Conservation (phyloP, 2,888 invertebrate species). For the Panzeria rudis region DNA sequence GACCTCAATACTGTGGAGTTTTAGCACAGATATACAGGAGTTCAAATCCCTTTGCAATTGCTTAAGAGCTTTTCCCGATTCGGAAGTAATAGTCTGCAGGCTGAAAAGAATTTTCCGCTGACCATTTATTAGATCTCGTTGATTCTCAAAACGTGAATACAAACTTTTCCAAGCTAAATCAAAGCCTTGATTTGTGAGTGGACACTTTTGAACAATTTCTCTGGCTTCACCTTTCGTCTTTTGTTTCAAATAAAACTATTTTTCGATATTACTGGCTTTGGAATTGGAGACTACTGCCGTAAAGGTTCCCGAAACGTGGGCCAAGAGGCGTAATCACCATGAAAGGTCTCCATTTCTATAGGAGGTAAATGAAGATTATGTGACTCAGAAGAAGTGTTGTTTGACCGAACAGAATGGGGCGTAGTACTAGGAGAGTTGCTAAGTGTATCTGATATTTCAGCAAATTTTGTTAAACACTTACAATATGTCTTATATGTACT, state of each 20-base stretch:
- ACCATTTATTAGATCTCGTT: conserved; percentile 30
- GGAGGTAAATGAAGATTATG: neutral
- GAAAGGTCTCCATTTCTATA: neutral
- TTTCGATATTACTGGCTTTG: neutral
- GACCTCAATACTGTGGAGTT: conserved; percentile 8
- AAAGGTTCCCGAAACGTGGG: neutral
- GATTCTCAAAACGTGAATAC: conserved; percentile 38
- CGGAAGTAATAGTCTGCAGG: neutral
- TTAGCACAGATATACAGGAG: conserved; percentile 2
- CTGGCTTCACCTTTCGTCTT: conserved; percentile 19
- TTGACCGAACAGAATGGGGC: neutral
- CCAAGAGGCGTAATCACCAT: conserved; percentile 1
- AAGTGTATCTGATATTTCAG: neutral
- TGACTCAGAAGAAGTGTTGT: neutral
- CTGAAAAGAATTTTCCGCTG: conserved; percentile 37
- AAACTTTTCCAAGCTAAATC: conserved; percentile 13
- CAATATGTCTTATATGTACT: conserved; percentile 1
- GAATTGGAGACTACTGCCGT: neutral
- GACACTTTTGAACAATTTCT: conserved; percentile 34
- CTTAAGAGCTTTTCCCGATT: conserved; percentile 30
- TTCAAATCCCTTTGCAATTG: conserved; percentile 44
- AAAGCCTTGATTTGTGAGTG: conserved; percentile 29
- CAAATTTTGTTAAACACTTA: neutral
- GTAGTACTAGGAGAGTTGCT: neutral
- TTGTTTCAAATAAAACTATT: neutral